A percentile compares a stretch with the other conserved stretches of the same genome.
Conservation (phyloP, 1,140 invertebrate genomes). For the Helicoverpa armigera region DNA sequence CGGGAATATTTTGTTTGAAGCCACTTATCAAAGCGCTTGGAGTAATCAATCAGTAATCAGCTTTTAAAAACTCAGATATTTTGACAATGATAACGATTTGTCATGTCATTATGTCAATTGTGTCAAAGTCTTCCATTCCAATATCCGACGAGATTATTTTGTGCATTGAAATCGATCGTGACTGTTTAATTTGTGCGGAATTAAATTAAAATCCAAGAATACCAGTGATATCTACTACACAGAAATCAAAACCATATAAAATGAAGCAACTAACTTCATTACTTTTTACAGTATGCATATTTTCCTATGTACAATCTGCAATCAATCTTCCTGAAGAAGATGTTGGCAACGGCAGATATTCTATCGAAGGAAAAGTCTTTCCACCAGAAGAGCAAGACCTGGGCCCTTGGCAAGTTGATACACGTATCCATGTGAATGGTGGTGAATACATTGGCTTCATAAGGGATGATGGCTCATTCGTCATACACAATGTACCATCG, state of each 20-base stretch:
- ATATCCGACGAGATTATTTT: conserved; percentile 26
- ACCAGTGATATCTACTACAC: neutral
- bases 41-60: too few relatives aligned
- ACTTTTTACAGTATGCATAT: conserved; percentile 24
- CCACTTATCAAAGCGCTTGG: too few relatives aligned
- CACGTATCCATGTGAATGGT: conserved; percentile 94
- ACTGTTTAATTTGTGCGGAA: conserved; percentile 28
- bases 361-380: conserved; percentile 94
- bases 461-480: conserved; percentile 97
- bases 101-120: neutral
- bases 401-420: conserved; percentile 92
- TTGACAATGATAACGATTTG: too few relatives aligned
- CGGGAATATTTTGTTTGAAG: too few relatives aligned
- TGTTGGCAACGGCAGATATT: conserved; percentile 87
- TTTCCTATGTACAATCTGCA: conserved; percentile 57
- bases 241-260: neutral
- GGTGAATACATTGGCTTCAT: conserved; percentile 95
- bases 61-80: too few relatives aligned
- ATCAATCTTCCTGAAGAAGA: conserved; percentile 86
- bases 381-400: conserved; percentile 88
- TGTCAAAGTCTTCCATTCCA: conserved; percentile 11
- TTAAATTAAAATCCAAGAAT: neutral
- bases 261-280: conserved; percentile 32
- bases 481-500: conserved; percentile 95
- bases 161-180: conserved; percentile 28